phyloP scores from a whole-genome alignment of 2,113 vertebrate genomes.

The Telmatochromis sp. region DNA sequence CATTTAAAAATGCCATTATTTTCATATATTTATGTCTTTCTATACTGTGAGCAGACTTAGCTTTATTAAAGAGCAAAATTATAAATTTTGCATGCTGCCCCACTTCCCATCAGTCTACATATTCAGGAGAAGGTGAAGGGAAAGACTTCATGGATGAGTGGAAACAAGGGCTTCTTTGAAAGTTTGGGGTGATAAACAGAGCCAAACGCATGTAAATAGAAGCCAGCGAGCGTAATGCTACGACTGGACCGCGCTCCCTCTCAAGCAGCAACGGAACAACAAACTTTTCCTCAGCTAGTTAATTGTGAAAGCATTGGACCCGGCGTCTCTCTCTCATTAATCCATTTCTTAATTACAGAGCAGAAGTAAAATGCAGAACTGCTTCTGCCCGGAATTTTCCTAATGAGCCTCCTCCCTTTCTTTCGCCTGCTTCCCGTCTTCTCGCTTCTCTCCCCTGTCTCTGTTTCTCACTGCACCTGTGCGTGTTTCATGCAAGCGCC shows the following conservation, averaged over 20 bases:
- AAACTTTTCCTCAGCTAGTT: slow-evolving; percentile 31
- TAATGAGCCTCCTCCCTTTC: slow-evolving; percentile 37
- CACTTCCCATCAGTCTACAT: not conserved
- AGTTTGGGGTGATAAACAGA: not conserved
- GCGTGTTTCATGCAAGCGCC: not conserved
- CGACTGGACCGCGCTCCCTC: not conserved
- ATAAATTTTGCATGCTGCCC: not conserved
- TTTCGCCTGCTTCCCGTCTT: not conserved
- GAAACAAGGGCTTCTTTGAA: not conserved
- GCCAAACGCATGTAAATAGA: not conserved
- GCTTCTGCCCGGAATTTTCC: slow-evolving; percentile 6
- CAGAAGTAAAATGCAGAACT: slow-evolving; percentile 6
- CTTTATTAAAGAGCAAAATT: not conserved
- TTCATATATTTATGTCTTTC: not conserved
- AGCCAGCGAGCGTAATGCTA: not conserved
- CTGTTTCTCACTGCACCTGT: slow-evolving; percentile 1
- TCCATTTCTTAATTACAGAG: slow-evolving; percentile 53
- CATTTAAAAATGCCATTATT: not conserved
- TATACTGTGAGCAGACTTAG: not conserved
- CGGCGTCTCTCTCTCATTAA: slow-evolving; percentile 43
- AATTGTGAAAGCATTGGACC: slow-evolving; percentile 16
- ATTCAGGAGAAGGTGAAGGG: not conserved
- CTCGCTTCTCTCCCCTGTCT: not conserved
- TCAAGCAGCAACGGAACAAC: not conserved
- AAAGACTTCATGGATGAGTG: not conserved